Conservation (phyloP, 2,888 invertebrate species). For the Stenichneumon culpator region DNA sequence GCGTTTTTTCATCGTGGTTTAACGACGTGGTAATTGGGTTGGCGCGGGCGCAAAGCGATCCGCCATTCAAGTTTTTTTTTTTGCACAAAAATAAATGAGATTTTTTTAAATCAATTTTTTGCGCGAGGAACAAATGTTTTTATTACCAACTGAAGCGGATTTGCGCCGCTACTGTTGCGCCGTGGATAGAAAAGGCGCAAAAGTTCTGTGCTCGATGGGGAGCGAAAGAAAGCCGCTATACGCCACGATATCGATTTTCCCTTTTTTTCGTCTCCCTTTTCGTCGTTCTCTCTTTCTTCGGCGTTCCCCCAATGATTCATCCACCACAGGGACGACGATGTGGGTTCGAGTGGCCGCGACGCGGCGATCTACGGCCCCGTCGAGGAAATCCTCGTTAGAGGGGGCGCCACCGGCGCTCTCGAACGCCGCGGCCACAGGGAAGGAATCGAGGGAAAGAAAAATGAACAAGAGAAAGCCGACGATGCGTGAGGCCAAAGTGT, state of each 20-base stretch:
- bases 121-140: too few relatives aligned
- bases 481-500: conserved; percentile 18
- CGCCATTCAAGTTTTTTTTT: too few relatives aligned
- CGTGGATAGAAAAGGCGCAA: background rate
- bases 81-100: too few relatives aligned
- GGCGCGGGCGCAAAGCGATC: too few relatives aligned
- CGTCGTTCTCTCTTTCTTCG: conserved; percentile 12
- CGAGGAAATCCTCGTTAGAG: conserved; percentile 24
- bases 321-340: conserved; percentile 23
- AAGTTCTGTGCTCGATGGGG: background rate
- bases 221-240: conserved; percentile 23
- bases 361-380: conserved; percentile 47
- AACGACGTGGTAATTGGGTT: too few relatives aligned
- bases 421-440: background rate
- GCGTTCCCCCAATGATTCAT: conserved; percentile 57
- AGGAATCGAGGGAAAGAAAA: conserved; percentile 43
- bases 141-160: too few relatives aligned
- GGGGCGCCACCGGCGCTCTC: conserved; percentile 33
- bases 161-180: too few relatives aligned
- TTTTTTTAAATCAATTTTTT: too few relatives aligned
- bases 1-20: too few relatives aligned
- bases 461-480: background rate
- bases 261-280: conserved; percentile 10
- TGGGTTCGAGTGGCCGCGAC: conserved; percentile 45
- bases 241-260: conserved; percentile 59